These are phyloP conservation scores for Shinisaurus crocodilurus DNA, from an alignment of 2,113 vertebrate species.

Conservation along the genomic window DNA sequence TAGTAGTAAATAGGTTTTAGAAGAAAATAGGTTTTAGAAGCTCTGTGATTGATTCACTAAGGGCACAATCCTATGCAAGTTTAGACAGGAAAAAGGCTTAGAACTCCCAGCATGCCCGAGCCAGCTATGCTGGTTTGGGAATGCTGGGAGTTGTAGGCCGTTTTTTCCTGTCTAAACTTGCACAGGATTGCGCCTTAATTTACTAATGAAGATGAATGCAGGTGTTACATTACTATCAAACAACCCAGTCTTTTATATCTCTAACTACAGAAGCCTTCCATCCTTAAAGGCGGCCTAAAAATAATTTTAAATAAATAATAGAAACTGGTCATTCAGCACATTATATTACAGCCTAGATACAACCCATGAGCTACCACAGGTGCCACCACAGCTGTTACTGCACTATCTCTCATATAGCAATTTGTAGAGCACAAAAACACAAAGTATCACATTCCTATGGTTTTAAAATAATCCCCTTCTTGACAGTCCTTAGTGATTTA, in stretches of 20 bases:
- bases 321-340: constrained; percentile 44
- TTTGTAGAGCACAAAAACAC: constrained; percentile 54
- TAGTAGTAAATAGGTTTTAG: constrained; percentile 27
- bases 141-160: no score
- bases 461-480: constrained; percentile 59
- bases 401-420: constrained; percentile 57
- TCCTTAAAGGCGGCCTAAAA: constrained; percentile 15
- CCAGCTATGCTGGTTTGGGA: no score
- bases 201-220: constrained; percentile 40
- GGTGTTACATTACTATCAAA: constrained; percentile 46
- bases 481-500: constrained; percentile 37
- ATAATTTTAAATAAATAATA: constrained; percentile 42
- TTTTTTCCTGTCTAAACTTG: no score
- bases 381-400: constrained; percentile 51
- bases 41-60: constrained; percentile 35
- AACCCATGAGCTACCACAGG: constrained; percentile 57
- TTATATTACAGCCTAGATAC: constrained; percentile 60
- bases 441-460: constrained; percentile 40
- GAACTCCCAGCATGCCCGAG: no score
- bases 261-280: constrained; percentile 49
- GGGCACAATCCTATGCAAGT: no score
- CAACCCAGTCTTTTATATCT: constrained; percentile 40
- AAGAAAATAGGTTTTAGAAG: constrained; percentile 38
- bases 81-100: no score
- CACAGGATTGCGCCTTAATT: no score